Conservation (phyloP, 2,888 invertebrate species). For the Linnaemya tessellans region DNA sequence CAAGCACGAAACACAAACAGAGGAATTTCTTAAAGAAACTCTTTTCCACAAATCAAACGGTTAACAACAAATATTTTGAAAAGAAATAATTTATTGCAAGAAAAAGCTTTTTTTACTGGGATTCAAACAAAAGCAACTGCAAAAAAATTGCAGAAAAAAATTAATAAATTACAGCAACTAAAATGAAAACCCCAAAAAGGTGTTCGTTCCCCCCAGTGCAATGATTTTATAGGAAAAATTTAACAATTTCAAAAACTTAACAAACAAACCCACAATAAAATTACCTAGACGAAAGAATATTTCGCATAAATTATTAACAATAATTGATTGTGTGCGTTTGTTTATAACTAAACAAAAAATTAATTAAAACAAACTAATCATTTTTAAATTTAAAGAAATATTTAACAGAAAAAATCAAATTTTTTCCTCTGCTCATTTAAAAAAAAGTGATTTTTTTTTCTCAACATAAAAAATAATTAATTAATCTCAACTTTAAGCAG, state of each 20-base stretch:
- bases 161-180: neutral
- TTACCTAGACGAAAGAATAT: constrained; percentile 32
- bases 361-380: constrained; percentile 21
- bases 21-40: constrained; percentile 1
- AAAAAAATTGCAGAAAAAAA: constrained; percentile 24
- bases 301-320: constrained; percentile 57
- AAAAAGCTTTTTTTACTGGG: constrained; percentile 20
- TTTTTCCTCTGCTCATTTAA: neutral
- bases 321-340: constrained; percentile 71
- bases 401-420: constrained; percentile 47
- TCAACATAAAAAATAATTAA: constrained; percentile 4
- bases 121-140: constrained; percentile 2
- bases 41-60: constrained; percentile 40
- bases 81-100: constrained; percentile 22
- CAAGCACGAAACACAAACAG: constrained; percentile 48
- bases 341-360: constrained; percentile 37
- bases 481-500: neutral
- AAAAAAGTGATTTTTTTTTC: constrained; percentile 38
- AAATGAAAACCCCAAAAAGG: constrained; percentile 58
- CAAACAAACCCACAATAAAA: constrained; percentile 71
- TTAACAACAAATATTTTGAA: constrained; percentile 30
- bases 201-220: constrained; percentile 32
- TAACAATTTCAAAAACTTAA: constrained; percentile 36
- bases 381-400: neutral
- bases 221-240: constrained; percentile 44